Conservation (phyloP, 2,888 invertebrate species). For the Mesoligia furuncula region DNA sequence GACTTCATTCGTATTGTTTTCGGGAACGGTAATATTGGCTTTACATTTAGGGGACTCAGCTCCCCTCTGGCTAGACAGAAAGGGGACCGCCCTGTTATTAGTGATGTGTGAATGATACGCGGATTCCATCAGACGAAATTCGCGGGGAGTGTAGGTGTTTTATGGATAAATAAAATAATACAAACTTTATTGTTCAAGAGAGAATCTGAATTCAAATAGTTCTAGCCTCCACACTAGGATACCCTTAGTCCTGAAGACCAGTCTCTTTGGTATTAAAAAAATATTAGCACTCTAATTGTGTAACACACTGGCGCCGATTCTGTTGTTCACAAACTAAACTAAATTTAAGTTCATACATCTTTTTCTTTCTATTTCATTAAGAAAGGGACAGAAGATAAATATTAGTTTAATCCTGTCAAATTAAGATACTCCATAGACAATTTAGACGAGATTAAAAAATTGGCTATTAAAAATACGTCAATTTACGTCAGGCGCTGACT, state of each 20-base stretch:
- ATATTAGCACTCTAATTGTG: not conserved
- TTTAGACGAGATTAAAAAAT: too few species aligned
- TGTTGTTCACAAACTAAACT: too few species aligned
- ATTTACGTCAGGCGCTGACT: too few species aligned
- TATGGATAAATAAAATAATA: too few species aligned
- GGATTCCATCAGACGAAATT: not conserved
- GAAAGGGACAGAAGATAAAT: too few species aligned
- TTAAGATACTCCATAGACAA: too few species aligned
- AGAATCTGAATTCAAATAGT: not conserved
- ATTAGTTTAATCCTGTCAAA: too few species aligned
- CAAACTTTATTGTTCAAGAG: not conserved
- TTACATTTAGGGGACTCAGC: slow-evolving; percentile 35
- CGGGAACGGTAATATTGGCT: slow-evolving; percentile 24
- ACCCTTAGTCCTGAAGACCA: not conserved
- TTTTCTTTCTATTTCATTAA: too few species aligned
- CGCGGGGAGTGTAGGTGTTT: not conserved
- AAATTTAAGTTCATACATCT: too few species aligned
- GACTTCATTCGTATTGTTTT: slow-evolving; percentile 37
- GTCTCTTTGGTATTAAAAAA: not conserved
- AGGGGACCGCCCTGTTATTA: slow-evolving; percentile 26
- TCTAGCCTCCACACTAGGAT: not conserved
- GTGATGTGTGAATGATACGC: slow-evolving; percentile 24
- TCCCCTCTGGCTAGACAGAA: slow-evolving; percentile 45
- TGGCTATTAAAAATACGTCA: too few species aligned
- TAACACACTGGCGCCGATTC: too few species aligned